Evolutionary conservation across 2,797 vertebrate species (phyloP).

Genomic region (Sebastolobus altivelis): DNA sequence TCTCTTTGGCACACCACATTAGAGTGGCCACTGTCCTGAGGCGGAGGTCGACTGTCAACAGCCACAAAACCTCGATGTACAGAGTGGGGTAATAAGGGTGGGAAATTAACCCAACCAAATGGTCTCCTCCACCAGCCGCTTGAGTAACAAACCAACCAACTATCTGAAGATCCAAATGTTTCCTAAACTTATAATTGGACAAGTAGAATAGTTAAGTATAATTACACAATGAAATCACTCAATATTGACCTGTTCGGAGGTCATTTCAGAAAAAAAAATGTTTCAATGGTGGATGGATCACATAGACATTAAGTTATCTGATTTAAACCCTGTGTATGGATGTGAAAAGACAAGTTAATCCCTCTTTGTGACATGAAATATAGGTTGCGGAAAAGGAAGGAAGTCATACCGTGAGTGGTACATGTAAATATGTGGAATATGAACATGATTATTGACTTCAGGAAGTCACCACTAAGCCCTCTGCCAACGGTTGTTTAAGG

Average conservation of each 20-base stretch:
- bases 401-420: not conserved
- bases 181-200: not conserved
- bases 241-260: not conserved
- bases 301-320: not conserved
- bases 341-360: not conserved
- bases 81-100: not conserved
- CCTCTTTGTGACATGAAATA: not conserved
- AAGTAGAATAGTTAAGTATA: not conserved
- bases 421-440: not conserved
- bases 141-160: not conserved
- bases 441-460: no score
- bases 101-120: not conserved
- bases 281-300: not conserved
- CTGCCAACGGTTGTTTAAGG: no score
- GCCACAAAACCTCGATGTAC: slow-evolving; percentile 19
- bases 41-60: slow-evolving; percentile 22
- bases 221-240: not conserved
- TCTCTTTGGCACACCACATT: slow-evolving; percentile 43
- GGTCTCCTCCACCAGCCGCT: not conserved
- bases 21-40: slow-evolving; percentile 26
- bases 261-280: not conserved
- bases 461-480: no score
- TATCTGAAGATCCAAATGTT: not conserved
- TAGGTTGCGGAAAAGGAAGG: no score
- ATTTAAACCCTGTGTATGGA: not conserved